Evolutionary conservation across 1,140 invertebrate species (phyloP).

Genomic region (Phortica variegata): DNA sequence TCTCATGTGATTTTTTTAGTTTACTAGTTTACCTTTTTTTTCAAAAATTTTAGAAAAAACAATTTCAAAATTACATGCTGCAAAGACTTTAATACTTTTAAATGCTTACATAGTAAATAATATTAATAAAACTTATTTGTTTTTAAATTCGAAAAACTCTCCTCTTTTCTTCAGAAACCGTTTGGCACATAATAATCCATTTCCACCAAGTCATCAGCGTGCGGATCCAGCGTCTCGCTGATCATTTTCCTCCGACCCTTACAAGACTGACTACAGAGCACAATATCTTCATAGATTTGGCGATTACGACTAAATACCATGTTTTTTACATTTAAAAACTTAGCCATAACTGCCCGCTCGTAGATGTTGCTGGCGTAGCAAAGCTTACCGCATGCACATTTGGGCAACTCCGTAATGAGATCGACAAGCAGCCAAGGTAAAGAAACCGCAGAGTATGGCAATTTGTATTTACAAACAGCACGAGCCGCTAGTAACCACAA

Average conservation of each 20-base stretch:
- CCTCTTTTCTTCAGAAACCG: no score
- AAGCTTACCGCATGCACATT: conserved; percentile 41
- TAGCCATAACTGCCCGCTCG: conserved; percentile 36
- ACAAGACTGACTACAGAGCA: conserved; percentile 33
- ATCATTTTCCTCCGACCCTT: conserved; percentile 11
- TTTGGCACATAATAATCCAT: no score
- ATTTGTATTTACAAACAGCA: conserved; percentile 24
- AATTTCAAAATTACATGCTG: no score
- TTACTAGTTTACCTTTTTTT: no score
- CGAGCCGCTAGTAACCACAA: conserved; percentile 42
- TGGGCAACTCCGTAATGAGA: conserved; percentile 41
- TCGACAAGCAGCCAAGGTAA: conserved; percentile 44
- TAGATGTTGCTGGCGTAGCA: conserved; percentile 30
- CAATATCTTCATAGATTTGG: conserved; percentile 45
- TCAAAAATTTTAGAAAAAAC: no score
- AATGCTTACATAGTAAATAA: no score
- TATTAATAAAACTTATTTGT: no score
- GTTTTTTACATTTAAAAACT: conserved; percentile 43
- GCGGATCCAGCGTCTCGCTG: background rate
- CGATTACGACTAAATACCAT: conserved; percentile 48
- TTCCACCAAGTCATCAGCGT: no score
- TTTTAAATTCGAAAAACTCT: no score
- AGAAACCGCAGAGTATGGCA: conserved; percentile 25
- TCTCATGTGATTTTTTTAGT: no score
- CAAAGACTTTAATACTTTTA: no score